Base-by-base conservation (phyloP, 2,888 invertebrate genomes). In the Salpingus planirostris region DNA sequence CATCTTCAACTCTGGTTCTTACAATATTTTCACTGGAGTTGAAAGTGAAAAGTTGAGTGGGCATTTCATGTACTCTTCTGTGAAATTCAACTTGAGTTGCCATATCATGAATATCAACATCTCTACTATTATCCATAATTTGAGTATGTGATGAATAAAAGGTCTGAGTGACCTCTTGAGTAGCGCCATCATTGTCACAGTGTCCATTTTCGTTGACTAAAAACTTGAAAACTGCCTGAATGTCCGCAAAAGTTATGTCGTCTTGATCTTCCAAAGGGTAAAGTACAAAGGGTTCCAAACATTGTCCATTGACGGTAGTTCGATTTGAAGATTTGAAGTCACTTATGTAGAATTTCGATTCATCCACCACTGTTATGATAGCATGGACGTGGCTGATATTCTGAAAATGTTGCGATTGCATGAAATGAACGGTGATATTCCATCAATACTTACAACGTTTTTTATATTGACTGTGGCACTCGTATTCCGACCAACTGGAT, bases 311-410 rank as follows among this genome's bases (percentile, higher is more conserved):
- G 11, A 59, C 18, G 31, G 40, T 45, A 11, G 60, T 61, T 7
- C 62, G 60, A 49, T 64, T 64, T n/a, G 54, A 55, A 15, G 62
- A 62, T 25, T 55, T 51, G 14, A 59, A 44, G 44, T 64, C 64
- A 36, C 55, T 57, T 15, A 63, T 36, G 33, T 49, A 62, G 35
- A 59, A 59, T 25, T 46, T 42, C 14, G 43, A 42, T 18, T 55
- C 49, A 40, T 55, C 49, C 11, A 59, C 37, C 14, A 59, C 45
- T n/a, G 54, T 52, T 27, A 64, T 48, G 29, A 58, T 29, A n/a
- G 60, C 60, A 38, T 64, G 64, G 27, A 58, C 49, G 27, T 62
- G 59, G 36, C 64, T 64, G 7, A 62, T 47, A 29, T 46, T 55
- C 63, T 64, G 33, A 32, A 52, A 49, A 24, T 29, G 13, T 8